Conservation (phyloP, 2,888 invertebrate genomes). For the Eilema caniola region DNA sequence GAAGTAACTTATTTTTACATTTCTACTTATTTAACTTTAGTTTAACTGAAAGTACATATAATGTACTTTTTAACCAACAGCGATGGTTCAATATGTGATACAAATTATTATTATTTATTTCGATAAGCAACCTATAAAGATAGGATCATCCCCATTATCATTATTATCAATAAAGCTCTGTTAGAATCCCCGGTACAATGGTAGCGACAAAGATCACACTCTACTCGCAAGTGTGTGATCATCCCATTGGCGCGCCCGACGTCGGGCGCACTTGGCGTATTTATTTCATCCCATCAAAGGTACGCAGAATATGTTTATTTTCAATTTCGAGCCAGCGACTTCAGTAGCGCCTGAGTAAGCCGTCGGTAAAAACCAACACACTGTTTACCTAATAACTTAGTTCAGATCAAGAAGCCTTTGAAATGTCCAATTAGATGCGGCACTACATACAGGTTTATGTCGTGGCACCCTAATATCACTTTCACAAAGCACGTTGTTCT, state of each 20-base stretch:
- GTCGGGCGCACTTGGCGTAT: constrained; percentile 12
- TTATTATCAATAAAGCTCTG: not conserved
- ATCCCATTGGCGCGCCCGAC: not conserved
- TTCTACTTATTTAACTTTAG: no score
- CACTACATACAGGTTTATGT: constrained; percentile 26
- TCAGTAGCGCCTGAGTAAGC: constrained; percentile 9
- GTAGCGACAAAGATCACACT: not conserved
- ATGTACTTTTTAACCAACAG: no score
- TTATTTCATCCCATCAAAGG: constrained; percentile 60
- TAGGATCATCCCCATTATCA: not conserved
- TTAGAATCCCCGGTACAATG: not conserved
- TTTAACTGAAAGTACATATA: no score
- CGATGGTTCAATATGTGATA: no score
- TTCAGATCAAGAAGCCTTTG: constrained; percentile 49
- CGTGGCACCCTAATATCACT: constrained; percentile 18
- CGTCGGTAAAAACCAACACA: constrained; percentile 24
- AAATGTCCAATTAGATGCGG: constrained; percentile 38
- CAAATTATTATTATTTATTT: no score
- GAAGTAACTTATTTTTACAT: no score
- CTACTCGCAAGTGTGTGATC: constrained; percentile 11
- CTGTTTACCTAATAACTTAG: constrained; percentile 45
- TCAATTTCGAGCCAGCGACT: constrained; percentile 54
- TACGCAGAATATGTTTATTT: constrained; percentile 65
- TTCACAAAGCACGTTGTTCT: constrained; percentile 1
- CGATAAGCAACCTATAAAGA: not conserved